Percentiles rank a stretch among this genome's conserved stretches.
Conservation (phyloP, 2,888 invertebrate genomes). For the Dorcus hopei region DNA sequence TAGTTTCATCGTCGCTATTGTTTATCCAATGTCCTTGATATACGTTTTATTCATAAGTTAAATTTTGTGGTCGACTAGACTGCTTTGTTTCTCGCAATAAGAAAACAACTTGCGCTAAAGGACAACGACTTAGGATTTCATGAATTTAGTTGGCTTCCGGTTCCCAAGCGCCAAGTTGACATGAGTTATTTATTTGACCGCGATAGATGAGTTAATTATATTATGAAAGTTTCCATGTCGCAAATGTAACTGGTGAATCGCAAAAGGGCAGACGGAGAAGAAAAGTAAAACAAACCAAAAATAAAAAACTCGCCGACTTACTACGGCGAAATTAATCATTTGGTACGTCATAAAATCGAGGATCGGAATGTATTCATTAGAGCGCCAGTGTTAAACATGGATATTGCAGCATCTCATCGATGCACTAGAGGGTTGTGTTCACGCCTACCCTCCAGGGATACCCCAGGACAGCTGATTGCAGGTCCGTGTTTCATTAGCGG, state of each 20-base stretch:
- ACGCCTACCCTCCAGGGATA: conserved; percentile 7
- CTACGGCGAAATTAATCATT: conserved; percentile 3
- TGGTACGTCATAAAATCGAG: conserved; percentile 7
- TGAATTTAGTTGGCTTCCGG: too few species aligned
- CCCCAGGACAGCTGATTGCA: conserved; percentile 43
- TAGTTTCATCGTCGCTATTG: too few species aligned
- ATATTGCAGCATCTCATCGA: conserved; percentile 8
- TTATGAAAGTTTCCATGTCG: too few species aligned
- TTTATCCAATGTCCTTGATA: too few species aligned
- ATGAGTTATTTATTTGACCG: too few species aligned
- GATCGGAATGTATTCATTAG: conserved; percentile 9
- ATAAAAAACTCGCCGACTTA: neutral
- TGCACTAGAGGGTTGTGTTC: conserved; percentile 7
- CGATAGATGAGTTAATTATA: too few species aligned
- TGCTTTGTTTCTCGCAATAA: too few species aligned
- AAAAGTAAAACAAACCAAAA: neutral
- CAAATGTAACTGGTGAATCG: neutral
- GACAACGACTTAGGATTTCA: too few species aligned
- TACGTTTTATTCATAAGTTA: too few species aligned
- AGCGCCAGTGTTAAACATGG: conserved; percentile 4
- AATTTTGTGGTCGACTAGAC: too few species aligned
- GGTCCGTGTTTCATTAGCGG: conserved; percentile 49
- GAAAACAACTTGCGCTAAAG: too few species aligned
- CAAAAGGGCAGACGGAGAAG: neutral
- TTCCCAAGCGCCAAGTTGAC: too few species aligned